These are phyloP conservation scores for Ictidomys tridecemlineatus DNA, from an alignment of 2,113 vertebrate species.

Conservation along the genomic window DNA sequence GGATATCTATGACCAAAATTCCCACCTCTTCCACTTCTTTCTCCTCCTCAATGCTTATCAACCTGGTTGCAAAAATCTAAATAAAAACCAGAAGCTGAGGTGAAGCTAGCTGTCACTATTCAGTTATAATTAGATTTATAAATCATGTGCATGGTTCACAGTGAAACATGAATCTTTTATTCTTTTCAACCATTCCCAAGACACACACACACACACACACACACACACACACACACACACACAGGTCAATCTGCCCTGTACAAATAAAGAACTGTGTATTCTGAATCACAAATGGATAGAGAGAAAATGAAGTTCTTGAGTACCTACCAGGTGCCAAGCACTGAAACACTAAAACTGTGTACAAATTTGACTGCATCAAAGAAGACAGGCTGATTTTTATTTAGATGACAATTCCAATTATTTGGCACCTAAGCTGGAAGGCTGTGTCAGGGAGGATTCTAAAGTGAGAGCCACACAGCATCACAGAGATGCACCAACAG, in stretches of 20 bases:
- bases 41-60: neutral
- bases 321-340: neutral
- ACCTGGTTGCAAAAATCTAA: neutral
- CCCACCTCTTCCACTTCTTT: neutral
- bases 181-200: neutral
- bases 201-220: too few species aligned
- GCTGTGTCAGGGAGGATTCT: neutral
- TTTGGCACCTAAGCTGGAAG: neutral
- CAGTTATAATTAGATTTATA: slow-evolving; percentile 64
- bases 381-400: neutral
- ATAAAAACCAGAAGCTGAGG: slow-evolving; percentile 41
- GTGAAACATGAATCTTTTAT: slow-evolving; percentile 16
- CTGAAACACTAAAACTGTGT: neutral
- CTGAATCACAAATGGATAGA: slow-evolving; percentile 18
- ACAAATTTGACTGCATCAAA: neutral
- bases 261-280: slow-evolving; percentile 33
- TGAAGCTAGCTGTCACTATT: neutral
- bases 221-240: too few species aligned
- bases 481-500: neutral
- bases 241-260: neutral
- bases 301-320: slow-evolving; percentile 26
- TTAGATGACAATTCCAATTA: neutral
- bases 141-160: neutral
- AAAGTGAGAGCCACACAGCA: neutral
- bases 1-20: neutral